Conservation (phyloP, 2,113 vertebrate genomes). For the Alethe castanea region DNA sequence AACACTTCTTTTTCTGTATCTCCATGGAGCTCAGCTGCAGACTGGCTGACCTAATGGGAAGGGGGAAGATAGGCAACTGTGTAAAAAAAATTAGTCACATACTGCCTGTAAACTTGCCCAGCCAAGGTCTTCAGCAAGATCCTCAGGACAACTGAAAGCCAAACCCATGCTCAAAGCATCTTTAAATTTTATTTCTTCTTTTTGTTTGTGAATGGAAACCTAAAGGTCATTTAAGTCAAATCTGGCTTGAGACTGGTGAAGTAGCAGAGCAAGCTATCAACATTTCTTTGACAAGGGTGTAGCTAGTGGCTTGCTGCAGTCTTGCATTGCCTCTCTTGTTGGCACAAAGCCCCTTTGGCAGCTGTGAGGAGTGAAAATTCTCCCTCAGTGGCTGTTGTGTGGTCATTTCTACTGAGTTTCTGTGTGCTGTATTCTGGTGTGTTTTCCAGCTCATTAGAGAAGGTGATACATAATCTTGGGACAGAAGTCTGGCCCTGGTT, state of each 20-base stretch:
- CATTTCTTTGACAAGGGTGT: background rate
- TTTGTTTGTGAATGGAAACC: background rate
- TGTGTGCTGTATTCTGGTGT: fast-evolving
- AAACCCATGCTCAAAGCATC: background rate
- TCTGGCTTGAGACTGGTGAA: background rate
- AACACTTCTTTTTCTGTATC: background rate
- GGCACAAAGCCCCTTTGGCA: background rate
- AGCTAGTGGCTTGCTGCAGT: background rate
- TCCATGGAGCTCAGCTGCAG: background rate
- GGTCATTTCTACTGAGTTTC: background rate
- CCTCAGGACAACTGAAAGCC: background rate
- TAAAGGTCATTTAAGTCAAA: background rate
- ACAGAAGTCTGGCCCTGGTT: background rate
- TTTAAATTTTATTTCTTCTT: background rate
- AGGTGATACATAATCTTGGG: background rate
- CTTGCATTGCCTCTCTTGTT: background rate
- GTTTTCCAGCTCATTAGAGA: background rate
- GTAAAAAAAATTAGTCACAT: background rate
- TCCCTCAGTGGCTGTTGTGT: background rate
- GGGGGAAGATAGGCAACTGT: background rate
- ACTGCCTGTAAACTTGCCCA: background rate
- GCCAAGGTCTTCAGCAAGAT: background rate
- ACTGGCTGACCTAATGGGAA: background rate
- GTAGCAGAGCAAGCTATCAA: background rate
- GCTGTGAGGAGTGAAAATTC: background rate